These are phyloP conservation scores for Nothoprocta pentlandii DNA, from an alignment of 2,113 vertebrate species.

Conservation along the genomic window DNA sequence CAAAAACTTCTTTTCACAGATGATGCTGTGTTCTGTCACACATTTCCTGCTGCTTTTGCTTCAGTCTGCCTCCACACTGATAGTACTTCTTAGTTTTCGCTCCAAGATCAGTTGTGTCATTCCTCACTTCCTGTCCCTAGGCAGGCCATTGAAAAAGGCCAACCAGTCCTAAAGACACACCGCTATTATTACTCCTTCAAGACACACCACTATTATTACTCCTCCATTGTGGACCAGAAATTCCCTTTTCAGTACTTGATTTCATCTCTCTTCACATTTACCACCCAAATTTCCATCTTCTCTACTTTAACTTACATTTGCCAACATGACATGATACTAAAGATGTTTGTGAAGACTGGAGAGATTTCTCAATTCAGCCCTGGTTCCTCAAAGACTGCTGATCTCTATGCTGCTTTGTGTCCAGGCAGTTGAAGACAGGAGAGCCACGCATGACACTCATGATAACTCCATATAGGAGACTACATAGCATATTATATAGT, in stretches of 20 bases:
- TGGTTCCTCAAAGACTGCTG: neutral
- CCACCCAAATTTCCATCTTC: neutral
- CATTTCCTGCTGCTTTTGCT: neutral
- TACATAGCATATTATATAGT: neutral
- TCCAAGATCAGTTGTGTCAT: neutral
- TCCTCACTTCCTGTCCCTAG: neutral
- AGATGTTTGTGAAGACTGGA: neutral
- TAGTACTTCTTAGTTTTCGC: neutral
- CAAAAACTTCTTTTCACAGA: neutral
- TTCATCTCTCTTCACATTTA: neutral
- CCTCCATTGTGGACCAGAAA: neutral
- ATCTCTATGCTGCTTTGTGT: neutral
- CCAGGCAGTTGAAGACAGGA: neutral
- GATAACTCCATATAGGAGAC: neutral
- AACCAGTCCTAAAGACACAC: neutral
- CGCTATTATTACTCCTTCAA: rapidly evolving
- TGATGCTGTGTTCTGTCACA: neutral
- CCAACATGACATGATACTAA: neutral
- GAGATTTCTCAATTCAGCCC: neutral
- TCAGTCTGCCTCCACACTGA: neutral
- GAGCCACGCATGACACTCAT: neutral
- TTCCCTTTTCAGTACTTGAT: neutral
- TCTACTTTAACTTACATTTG: neutral
- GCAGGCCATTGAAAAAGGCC: neutral
- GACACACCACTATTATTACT: rapidly evolving